These are phyloP conservation scores for Andrena camellia DNA, from an alignment of 2,888 invertebrate genomes.

Conservation along the genomic window DNA sequence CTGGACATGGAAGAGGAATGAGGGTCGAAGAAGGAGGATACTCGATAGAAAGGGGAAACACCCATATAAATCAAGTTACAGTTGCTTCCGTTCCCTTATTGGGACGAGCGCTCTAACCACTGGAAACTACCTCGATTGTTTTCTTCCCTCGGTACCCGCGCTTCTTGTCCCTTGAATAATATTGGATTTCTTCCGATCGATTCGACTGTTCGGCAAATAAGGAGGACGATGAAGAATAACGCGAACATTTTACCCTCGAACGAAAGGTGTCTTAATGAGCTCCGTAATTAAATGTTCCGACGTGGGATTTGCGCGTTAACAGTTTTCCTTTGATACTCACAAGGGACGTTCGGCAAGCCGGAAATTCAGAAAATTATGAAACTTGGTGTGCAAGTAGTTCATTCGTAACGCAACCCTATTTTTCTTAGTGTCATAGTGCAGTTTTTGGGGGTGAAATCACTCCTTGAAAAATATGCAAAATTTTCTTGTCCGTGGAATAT, in stretches of 20 bases:
- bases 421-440: no score
- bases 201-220: constrained; percentile 22
- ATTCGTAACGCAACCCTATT: no score
- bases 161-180: constrained; percentile 61
- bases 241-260: constrained; percentile 19
- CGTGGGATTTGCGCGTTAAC: background rate
- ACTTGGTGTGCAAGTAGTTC: no score
- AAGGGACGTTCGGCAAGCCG: no score
- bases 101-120: constrained; percentile 66
- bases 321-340: no score
- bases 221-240: constrained; percentile 17
- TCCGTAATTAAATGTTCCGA: background rate
- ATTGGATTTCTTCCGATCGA: constrained; percentile 59
- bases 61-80: constrained; percentile 78
- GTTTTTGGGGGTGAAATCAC: no score
- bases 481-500: no score
- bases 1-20: constrained; percentile 67
- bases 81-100: constrained; percentile 68
- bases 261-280: background rate
- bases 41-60: constrained; percentile 73
- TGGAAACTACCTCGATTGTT: constrained; percentile 60
- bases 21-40: constrained; percentile 50
- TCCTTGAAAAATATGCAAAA: no score
- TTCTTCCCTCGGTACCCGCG: constrained; percentile 52
- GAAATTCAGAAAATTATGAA: no score